phyloP scores from a whole-genome alignment of 2,888 invertebrate species.

The Eurytoma adleriae region DNA sequence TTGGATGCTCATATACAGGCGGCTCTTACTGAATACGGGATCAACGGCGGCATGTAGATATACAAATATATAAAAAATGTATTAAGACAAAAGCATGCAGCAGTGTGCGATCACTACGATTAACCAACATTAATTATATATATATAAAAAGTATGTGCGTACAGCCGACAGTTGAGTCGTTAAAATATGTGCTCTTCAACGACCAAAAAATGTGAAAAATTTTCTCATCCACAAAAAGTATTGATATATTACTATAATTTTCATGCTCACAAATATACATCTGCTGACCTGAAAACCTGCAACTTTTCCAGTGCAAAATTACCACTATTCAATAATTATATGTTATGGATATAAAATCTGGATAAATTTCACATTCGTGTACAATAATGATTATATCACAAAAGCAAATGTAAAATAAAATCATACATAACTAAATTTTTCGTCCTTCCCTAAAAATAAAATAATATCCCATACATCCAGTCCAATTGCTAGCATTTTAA shows the following conservation, averaged over 20 bases:
- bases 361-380: not conserved
- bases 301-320: too few species aligned
- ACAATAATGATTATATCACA: slow-evolving; percentile 16
- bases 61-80: slow-evolving; percentile 9
- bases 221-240: not conserved
- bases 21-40: slow-evolving; percentile 81
- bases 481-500: too few species aligned
- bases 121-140: slow-evolving; percentile 1
- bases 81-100: not conserved
- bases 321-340: too few species aligned
- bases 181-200: slow-evolving; percentile 5
- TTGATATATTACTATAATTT: slow-evolving; percentile 14
- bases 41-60: slow-evolving; percentile 76
- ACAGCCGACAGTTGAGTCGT: slow-evolving; percentile 7
- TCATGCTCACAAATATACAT: not conserved
- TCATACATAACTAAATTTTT: not conserved
- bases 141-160: slow-evolving; percentile 11
- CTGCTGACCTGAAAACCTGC: too few species aligned
- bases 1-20: slow-evolving; percentile 84
- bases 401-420: slow-evolving; percentile 5
- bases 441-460: not conserved
- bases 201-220: slow-evolving; percentile 9
- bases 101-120: slow-evolving; percentile 4
- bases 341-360: too few species aligned
- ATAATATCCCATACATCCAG: not conserved